A percentile compares a stretch with the other conserved stretches of the same genome.
These are phyloP conservation scores for Limnodromus scolopaceus DNA, from an alignment of 2,797 vertebrate genomes.

Conservation along the genomic window DNA sequence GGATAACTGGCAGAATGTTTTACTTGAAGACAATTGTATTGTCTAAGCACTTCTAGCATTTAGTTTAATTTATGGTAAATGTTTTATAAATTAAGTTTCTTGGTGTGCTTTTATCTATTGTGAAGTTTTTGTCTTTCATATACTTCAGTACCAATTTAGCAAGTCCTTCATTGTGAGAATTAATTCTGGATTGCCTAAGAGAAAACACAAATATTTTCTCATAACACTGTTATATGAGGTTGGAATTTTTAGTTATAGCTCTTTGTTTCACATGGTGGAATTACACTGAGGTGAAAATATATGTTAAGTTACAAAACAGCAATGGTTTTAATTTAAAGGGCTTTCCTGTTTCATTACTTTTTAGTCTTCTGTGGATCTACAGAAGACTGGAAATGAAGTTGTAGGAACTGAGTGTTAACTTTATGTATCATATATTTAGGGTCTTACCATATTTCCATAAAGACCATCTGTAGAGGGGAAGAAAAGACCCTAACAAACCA, in stretches of 20 bases:
- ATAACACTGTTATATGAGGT: not conserved
- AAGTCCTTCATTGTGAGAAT: conserved; percentile 20
- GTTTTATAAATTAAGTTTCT: conserved; percentile 68
- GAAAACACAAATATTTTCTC: conserved; percentile 43
- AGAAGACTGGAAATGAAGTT: conserved; percentile 36
- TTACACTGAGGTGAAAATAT: conserved; percentile 3
- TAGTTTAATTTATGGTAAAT: conserved; percentile 57
- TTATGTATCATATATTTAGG: not conserved
- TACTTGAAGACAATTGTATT: conserved; percentile 45
- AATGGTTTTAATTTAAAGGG: conserved; percentile 39
- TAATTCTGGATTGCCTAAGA: conserved; percentile 41
- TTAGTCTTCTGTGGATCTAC: not conserved
- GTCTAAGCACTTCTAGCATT: conserved; percentile 51
- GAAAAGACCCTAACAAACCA: not conserved
- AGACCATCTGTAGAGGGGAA: not conserved
- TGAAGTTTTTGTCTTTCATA: conserved; percentile 54
- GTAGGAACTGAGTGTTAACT: conserved; percentile 23
- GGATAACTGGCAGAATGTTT: conserved; percentile 33
- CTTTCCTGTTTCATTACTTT: conserved; percentile 39
- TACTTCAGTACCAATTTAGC: conserved; percentile 43
- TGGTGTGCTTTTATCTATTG: conserved; percentile 51
- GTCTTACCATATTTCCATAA: conserved; percentile 8
- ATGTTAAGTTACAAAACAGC: conserved; percentile 5
- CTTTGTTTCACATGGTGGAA: conserved; percentile 22
- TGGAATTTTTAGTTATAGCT: conserved; percentile 35